Evolutionary conservation across 2,113 vertebrate genomes (phyloP).

Genomic region (Gambusia holbrooki): DNA sequence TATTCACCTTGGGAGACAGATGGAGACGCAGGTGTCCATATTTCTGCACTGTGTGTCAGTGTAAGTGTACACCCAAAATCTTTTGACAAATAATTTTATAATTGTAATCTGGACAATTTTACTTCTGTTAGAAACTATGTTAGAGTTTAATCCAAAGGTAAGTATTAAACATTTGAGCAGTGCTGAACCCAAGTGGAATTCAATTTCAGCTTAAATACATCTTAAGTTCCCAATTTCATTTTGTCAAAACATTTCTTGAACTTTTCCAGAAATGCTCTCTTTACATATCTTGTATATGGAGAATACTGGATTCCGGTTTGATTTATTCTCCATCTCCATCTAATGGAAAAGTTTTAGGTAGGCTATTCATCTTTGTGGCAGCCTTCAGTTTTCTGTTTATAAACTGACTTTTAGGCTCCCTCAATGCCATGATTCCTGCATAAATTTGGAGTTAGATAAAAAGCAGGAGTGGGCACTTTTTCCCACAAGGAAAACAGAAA

Average conservation of each 20-base stretch:
- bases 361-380: neutral
- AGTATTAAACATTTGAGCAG: neutral
- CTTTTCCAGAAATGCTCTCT: neutral
- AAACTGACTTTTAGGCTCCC: neutral
- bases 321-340: neutral
- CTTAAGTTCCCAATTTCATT: no score
- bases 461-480: neutral
- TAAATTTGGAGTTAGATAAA: neutral
- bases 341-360: no score
- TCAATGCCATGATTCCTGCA: neutral
- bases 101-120: conserved; percentile 11
- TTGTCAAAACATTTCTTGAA: neutral
- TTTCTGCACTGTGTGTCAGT: conserved; percentile 34
- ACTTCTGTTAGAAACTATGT: neutral
- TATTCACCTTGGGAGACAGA: conserved; percentile 67
- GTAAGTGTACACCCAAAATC: conserved; percentile 17
- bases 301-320: no score
- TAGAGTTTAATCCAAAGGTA: no score
- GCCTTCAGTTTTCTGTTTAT: neutral
- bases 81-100: conserved; percentile 28
- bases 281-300: neutral
- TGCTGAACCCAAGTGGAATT: neutral
- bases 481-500: neutral
- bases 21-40: conserved; percentile 68
- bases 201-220: neutral